phyloP scores from a whole-genome alignment of 2,797 vertebrate species.

The Adelosebastes latens region DNA sequence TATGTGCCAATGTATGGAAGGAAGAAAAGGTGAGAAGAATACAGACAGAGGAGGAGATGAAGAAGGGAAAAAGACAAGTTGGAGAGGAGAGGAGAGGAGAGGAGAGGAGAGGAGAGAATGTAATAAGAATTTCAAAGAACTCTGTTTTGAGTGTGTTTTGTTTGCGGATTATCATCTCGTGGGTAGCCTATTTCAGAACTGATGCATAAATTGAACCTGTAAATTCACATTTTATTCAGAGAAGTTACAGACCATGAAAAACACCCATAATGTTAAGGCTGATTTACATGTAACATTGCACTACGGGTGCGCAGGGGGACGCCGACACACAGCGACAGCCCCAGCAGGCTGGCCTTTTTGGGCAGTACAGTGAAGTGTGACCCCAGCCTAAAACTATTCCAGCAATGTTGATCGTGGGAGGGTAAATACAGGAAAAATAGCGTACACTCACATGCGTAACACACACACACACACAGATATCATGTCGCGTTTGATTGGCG shows the following conservation, averaged over 20 bases:
- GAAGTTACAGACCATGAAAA: background rate
- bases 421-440: constrained; percentile 45
- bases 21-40: background rate
- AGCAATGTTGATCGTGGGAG: constrained; percentile 68
- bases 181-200: background rate
- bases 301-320: background rate
- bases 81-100: too few relatives aligned
- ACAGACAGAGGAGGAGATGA: background rate
- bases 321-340: constrained; percentile 14
- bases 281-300: constrained; percentile 15
- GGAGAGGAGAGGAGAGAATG: background rate
- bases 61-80: background rate
- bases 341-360: constrained; percentile 63
- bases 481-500: constrained; percentile 35
- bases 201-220: background rate
- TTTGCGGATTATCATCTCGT: background rate
- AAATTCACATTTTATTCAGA: background rate
- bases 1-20: background rate
- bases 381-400: constrained; percentile 72
- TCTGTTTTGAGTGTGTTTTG: background rate
- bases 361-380: constrained; percentile 67
- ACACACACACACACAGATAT: constrained; percentile 17
- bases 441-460: constrained; percentile 35
- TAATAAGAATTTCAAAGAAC: background rate
- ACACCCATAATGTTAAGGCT: constrained; percentile 3